Percentiles rank a stretch among this genome's conserved stretches.
Conservation (phyloP, 1,140 invertebrate genomes). For the Phenacoccus solenopsis region DNA sequence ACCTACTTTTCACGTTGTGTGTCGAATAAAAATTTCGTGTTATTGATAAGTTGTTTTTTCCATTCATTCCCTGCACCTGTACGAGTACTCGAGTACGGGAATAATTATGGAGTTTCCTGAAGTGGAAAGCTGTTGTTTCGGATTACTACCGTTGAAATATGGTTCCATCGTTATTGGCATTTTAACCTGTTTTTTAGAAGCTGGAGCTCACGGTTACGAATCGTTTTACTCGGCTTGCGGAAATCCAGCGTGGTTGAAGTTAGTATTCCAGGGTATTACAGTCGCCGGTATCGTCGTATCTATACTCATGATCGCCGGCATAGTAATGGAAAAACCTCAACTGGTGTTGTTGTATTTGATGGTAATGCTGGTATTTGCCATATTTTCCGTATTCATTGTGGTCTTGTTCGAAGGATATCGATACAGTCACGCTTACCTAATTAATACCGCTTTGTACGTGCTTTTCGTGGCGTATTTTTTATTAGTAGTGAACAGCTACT, state of each 20-base stretch:
- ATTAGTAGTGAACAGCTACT: background rate
- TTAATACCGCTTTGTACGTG: background rate
- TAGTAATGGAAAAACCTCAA: background rate
- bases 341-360: background rate
- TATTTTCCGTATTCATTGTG: no score
- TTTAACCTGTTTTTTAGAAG: background rate
- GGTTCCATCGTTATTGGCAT: background rate
- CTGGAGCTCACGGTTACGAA: no score
- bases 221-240: background rate
- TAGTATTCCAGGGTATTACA: background rate
- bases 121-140: background rate
- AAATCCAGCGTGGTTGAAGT: background rate
- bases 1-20: no score
- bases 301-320: background rate
- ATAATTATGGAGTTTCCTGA: background rate
- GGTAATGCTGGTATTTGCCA: no score
- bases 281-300: background rate
- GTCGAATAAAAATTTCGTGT: no score
- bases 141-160: background rate
- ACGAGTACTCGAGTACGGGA: no score
- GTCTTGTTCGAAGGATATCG: background rate
- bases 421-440: background rate
- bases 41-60: no score
- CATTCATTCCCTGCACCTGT: no score
- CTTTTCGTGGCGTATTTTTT: background rate